These are phyloP conservation scores for Drosophila mulleri DNA, from an alignment of 2,888 invertebrate species.

Conservation along the genomic window DNA sequence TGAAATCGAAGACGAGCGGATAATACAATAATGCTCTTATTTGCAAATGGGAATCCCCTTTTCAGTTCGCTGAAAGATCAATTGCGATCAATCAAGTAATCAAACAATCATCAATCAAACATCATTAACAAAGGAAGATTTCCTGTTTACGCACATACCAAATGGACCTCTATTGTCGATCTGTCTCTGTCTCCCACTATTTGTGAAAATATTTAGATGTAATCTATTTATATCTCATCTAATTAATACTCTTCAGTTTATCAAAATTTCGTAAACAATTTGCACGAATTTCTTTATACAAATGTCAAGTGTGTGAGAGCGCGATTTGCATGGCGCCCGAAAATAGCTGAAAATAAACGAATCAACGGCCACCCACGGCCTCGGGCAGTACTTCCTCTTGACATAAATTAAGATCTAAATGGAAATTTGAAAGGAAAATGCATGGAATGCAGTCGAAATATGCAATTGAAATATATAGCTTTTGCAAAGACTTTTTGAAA, in stretches of 20 bases:
- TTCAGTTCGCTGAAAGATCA: neutral
- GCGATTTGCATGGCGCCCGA: slow-evolving; percentile 50
- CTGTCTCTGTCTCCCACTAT: neutral
- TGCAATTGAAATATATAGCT: slow-evolving; percentile 3
- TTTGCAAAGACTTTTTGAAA: neutral
- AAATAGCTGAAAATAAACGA: slow-evolving; percentile 49
- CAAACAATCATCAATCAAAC: slow-evolving; percentile 20
- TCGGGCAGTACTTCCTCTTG: slow-evolving; percentile 53
- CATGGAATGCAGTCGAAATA: slow-evolving; percentile 5
- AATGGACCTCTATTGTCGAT: neutral
- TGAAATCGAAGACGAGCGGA: slow-evolving; percentile 43
- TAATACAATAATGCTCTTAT: slow-evolving; percentile 20
- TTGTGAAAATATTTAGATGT: neutral
- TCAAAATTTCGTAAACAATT: slow-evolving; percentile 32
- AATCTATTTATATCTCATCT: neutral
- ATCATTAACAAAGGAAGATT: slow-evolving; percentile 12
- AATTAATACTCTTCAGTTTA: neutral
- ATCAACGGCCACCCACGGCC: slow-evolving; percentile 60
- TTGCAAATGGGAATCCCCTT: slow-evolving; percentile 27
- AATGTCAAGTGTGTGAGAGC: slow-evolving; percentile 67
- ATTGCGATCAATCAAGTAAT: slow-evolving; percentile 12
- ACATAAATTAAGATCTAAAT: slow-evolving; percentile 30
- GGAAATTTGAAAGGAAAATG: slow-evolving; percentile 5
- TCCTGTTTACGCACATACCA: slow-evolving; percentile 28
- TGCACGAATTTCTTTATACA: slow-evolving; percentile 29